A percentile compares a stretch with the other conserved stretches of the same genome.
Evolutionary conservation across 2,888 invertebrate species (phyloP).

Genomic region (Eilema griseolum): DNA sequence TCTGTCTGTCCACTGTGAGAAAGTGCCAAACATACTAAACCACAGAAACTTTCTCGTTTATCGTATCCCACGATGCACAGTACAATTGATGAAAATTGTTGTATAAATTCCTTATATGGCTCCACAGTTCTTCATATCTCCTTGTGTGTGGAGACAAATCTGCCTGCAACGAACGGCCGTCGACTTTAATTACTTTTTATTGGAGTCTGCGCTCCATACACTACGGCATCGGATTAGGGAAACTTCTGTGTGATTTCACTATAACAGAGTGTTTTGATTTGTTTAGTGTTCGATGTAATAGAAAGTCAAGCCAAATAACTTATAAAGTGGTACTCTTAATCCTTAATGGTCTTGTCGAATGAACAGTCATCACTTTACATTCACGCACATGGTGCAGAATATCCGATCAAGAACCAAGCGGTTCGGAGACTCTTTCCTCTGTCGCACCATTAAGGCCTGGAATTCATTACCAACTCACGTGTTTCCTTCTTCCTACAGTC

Average conservation of each 20-base stretch:
- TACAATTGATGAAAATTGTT: background rate
- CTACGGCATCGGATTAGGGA: slow-evolving; percentile 50
- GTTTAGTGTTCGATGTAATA: background rate
- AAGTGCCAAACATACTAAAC: no score
- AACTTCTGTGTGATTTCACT: slow-evolving; percentile 19
- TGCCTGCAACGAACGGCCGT: slow-evolving; percentile 51
- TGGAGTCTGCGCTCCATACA: slow-evolving; percentile 54
- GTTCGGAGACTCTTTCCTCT: no score
- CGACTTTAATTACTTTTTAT: slow-evolving; percentile 78
- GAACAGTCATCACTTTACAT: background rate
- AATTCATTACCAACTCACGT: no score
- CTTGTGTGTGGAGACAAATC: slow-evolving; percentile 63
- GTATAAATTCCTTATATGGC: background rate
- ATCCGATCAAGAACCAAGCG: no score
- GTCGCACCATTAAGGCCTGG: no score
- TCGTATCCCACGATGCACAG: no score
- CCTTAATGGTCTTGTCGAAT: background rate
- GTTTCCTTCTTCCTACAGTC: no score
- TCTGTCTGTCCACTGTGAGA: no score
- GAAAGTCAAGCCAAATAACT: background rate
- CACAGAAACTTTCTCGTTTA: no score
- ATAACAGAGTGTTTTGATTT: background rate
- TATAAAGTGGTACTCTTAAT: background rate
- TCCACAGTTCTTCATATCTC: slow-evolving; percentile 33
- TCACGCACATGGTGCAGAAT: no score